Percentiles rank a stretch among this genome's conserved stretches.
Evolutionary conservation across 1,140 invertebrate genomes (phyloP).

Genomic region (Cherax destructor): DNA sequence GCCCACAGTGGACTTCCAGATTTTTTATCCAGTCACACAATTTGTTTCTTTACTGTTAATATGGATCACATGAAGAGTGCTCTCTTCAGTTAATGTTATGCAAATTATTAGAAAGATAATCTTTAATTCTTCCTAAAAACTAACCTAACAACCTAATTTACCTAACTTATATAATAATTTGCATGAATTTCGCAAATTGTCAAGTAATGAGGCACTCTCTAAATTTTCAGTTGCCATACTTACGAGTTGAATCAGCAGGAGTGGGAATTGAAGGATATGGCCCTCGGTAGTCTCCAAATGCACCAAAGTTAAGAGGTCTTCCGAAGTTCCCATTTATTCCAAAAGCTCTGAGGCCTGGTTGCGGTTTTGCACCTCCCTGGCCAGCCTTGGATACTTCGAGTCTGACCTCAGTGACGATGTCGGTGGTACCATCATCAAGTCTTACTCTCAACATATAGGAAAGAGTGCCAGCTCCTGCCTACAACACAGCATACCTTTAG

Average conservation of each 20-base stretch:
- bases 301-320: neutral
- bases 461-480: neutral
- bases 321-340: neutral
- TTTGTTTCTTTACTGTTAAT: too few relatives aligned
- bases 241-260: neutral
- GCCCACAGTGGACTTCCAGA: too few relatives aligned
- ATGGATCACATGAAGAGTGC: too few relatives aligned
- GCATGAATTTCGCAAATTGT: too few relatives aligned
- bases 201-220: too few relatives aligned
- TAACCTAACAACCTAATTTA: too few relatives aligned
- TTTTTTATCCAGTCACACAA: too few relatives aligned
- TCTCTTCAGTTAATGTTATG: too few relatives aligned
- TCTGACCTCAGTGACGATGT: slow-evolving; percentile 18
- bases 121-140: too few relatives aligned
- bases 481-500: neutral
- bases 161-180: too few relatives aligned
- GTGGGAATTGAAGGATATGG: neutral
- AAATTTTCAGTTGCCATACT: neutral
- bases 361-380: neutral
- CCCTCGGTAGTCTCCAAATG: neutral
- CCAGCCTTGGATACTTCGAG: slow-evolving; percentile 4
- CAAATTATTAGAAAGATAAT: too few relatives aligned
- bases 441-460: slow-evolving; percentile 40
- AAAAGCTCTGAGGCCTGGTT: neutral
- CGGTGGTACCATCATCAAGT: slow-evolving; percentile 20